A percentile compares a stretch with the other conserved stretches of the same genome.
These are phyloP conservation scores for Salarias fasciatus DNA, from an alignment of 2,797 vertebrate genomes.

Conservation along the genomic window DNA sequence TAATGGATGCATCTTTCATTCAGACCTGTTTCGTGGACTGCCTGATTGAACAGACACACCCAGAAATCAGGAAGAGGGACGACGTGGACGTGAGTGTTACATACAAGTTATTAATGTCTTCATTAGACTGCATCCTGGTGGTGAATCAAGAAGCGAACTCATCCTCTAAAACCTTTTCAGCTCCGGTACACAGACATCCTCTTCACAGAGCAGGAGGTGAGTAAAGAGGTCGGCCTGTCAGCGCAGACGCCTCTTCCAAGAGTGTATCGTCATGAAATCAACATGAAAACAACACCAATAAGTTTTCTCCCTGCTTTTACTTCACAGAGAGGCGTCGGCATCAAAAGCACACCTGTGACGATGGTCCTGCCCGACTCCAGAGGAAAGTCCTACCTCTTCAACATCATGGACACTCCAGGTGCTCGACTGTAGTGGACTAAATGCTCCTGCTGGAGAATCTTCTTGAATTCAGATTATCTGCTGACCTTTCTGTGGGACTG, in stretches of 20 bases:
- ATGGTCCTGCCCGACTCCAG: slow-evolving; percentile 97
- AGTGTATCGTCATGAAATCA: no score
- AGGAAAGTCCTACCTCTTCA: slow-evolving; percentile 98
- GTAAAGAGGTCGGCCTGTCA: background rate
- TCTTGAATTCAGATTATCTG: no score
- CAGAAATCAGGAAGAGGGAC: slow-evolving; percentile 95
- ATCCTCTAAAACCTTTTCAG: slow-evolving; percentile 70
- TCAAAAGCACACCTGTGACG: slow-evolving; percentile 98
- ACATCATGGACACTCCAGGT: slow-evolving; percentile 99
- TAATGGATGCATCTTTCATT: slow-evolving; percentile 42
- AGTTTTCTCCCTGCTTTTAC: background rate
- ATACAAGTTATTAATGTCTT: background rate
- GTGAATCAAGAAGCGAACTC: slow-evolving; percentile 9
- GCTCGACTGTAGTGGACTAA: background rate
- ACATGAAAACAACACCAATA: no score
- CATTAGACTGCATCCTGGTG: background rate
- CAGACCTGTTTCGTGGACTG: slow-evolving; percentile 99
- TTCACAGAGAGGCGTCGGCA: slow-evolving; percentile 95
- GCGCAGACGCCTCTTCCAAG: no score
- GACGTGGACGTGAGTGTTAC: slow-evolving; percentile 91
- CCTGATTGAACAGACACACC: slow-evolving; percentile 97
- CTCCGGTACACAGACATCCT: slow-evolving; percentile 98
- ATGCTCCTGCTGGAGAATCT: no score
- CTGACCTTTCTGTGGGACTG: no score
- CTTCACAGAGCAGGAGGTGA: slow-evolving; percentile 98